phyloP scores from a whole-genome alignment of 2,113 vertebrate genomes.

The Cardinalis cardinalis region DNA sequence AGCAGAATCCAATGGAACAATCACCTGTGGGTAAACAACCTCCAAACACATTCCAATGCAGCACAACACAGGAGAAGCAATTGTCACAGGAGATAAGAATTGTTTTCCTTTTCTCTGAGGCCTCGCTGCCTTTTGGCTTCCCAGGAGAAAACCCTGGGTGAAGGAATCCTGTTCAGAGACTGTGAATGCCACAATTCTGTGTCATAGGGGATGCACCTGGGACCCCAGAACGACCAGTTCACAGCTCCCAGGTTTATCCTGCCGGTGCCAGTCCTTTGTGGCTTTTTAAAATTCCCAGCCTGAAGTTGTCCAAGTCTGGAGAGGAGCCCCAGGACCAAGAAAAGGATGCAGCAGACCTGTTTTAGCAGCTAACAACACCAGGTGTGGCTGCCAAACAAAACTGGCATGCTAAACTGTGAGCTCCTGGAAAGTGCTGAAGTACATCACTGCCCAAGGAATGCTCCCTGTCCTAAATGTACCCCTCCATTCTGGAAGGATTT shows the following conservation, averaged over 20 bases:
- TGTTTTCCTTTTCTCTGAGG: too few species aligned
- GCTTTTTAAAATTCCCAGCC: neutral
- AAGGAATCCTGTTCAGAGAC: too few species aligned
- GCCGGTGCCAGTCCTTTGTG: too few species aligned
- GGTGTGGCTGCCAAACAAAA: neutral
- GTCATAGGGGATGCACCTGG: too few species aligned
- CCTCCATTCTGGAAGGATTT: neutral
- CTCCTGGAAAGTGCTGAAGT: neutral
- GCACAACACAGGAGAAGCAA: too few species aligned
- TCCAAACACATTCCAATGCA: too few species aligned
- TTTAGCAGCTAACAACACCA: accelerated
- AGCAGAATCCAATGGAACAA: too few species aligned
- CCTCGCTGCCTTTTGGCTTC: too few species aligned
- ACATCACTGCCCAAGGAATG: neutral
- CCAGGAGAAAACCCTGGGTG: too few species aligned
- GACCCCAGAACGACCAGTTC: neutral
- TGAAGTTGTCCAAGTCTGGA: accelerated
- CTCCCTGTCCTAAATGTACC: accelerated
- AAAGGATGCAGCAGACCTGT: accelerated
- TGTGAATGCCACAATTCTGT: neutral
- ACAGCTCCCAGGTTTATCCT: neutral
- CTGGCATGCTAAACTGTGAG: accelerated
- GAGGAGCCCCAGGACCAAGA: accelerated
- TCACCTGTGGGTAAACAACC: too few species aligned
- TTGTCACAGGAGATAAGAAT: too few species aligned